Percentiles rank a stretch among this genome's conserved stretches.
These are phyloP conservation scores for Atta texana DNA, from an alignment of 1,140 invertebrate genomes.

Conservation along the genomic window DNA sequence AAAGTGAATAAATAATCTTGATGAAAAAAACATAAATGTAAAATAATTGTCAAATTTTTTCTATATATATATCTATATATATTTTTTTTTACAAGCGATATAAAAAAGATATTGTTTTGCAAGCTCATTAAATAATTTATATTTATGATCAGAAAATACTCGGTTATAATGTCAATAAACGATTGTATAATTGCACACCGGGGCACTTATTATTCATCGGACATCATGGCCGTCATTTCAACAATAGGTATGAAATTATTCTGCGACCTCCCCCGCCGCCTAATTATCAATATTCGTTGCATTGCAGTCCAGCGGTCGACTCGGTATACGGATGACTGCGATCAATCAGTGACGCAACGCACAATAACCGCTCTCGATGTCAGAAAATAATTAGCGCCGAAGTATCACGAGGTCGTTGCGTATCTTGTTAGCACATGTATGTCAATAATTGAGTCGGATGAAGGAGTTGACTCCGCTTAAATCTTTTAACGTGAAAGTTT, in stretches of 20 bases:
- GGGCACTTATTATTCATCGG: constrained; percentile 32
- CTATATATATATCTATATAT: neutral
- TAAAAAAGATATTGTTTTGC: neutral
- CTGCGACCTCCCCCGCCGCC: constrained; percentile 60
- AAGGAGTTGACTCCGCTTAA: constrained; percentile 17
- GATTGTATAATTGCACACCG: constrained; percentile 30
- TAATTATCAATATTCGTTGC: constrained; percentile 71
- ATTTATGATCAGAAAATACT: neutral
- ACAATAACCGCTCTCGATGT: constrained; percentile 52
- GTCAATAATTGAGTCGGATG: constrained; percentile 25
- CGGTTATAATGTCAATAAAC: constrained; percentile 37
- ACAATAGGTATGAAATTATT: constrained; percentile 69
- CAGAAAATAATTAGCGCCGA: constrained; percentile 43
- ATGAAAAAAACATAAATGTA: neutral
- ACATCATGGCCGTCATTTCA: constrained; percentile 54
- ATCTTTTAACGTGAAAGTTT: constrained; percentile 22
- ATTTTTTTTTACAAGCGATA: neutral
- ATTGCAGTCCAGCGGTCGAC: neutral
- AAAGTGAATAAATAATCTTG: neutral
- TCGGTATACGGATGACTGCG: constrained; percentile 52
- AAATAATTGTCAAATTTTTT: neutral
- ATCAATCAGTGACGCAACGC: constrained; percentile 65
- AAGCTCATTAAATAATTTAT: constrained; percentile 5
- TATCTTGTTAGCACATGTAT: constrained; percentile 37
- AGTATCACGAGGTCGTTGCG: constrained; percentile 59